Percentiles rank a stretch among this genome's conserved stretches.
Evolutionary conservation across 2,113 vertebrate genomes (phyloP).

Genomic region (Axis porcinus): DNA sequence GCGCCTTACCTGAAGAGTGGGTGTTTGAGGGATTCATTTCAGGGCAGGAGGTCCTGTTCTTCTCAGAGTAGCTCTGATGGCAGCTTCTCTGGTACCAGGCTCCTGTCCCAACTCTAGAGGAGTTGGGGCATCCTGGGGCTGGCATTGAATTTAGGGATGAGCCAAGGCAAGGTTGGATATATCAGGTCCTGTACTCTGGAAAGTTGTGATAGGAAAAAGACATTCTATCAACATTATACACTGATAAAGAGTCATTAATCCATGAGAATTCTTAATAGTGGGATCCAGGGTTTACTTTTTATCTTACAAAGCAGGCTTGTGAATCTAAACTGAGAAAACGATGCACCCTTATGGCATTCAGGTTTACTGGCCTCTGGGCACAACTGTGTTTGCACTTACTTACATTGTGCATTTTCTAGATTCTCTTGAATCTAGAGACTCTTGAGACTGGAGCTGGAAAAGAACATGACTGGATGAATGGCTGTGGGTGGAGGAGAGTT

Average conservation of each 20-base stretch:
- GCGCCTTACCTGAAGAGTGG: background rate
- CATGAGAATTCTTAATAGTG: background rate
- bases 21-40: background rate
- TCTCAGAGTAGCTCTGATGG: background rate
- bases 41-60: background rate
- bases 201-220: background rate
- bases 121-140: background rate
- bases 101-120: background rate
- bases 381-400: background rate
- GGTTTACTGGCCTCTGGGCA: background rate
- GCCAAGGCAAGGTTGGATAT: background rate
- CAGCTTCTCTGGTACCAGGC: background rate
- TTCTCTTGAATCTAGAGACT: too few relatives aligned
- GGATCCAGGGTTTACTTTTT: background rate
- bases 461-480: background rate
- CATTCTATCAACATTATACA: background rate
- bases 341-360: accelerated
- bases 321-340: background rate
- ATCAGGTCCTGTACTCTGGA: background rate
- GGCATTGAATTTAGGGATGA: background rate
- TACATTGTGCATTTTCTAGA: background rate
- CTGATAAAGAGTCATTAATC: background rate
- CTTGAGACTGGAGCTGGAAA: background rate
- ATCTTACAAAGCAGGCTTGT: background rate
- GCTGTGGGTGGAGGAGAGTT: background rate